A percentile compares a stretch with the other conserved stretches of the same genome.
These are phyloP conservation scores for Plebejus argus DNA, from an alignment of 2,888 invertebrate species.

Conservation along the genomic window DNA sequence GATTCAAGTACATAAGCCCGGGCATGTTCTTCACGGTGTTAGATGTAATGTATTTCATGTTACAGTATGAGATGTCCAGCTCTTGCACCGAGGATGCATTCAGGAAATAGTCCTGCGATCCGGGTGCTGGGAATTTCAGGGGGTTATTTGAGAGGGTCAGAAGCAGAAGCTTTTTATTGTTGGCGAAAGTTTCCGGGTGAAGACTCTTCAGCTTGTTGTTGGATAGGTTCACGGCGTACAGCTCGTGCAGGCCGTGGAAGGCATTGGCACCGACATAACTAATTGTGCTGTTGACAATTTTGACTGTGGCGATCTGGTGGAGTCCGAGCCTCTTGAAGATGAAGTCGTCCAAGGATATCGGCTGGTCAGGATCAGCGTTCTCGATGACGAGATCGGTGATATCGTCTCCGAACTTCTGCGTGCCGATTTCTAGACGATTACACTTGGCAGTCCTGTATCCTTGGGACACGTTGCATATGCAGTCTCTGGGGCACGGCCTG, in stretches of 20 bases:
- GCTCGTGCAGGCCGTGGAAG: constrained; percentile 84
- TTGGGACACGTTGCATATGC: constrained; percentile 82
- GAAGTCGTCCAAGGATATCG: constrained; percentile 81
- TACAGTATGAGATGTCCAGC: constrained; percentile 86
- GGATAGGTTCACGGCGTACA: constrained; percentile 86
- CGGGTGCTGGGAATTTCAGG: constrained; percentile 71
- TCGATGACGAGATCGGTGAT: constrained; percentile 85
- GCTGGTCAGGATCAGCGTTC: constrained; percentile 80
- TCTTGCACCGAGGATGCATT: constrained; percentile 85
- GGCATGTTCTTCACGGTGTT: constrained; percentile 83
- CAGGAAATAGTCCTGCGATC: constrained; percentile 74
- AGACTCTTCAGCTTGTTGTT: constrained; percentile 84
- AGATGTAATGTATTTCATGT: constrained; percentile 83
- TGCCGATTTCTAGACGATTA: constrained; percentile 84
- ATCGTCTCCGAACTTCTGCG: constrained; percentile 84
- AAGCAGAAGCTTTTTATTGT: constrained; percentile 83
- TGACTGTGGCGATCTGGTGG: constrained; percentile 83
- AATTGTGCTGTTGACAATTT: constrained; percentile 86
- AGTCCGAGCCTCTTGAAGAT: constrained; percentile 84
- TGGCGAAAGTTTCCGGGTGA: constrained; percentile 85
- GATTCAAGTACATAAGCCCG: constrained; percentile 84
- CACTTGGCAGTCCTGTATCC: constrained; percentile 84
- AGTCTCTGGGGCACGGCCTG: constrained; percentile 83
- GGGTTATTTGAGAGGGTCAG: constrained; percentile 86
- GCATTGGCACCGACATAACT: constrained; percentile 84